Evolutionary conservation across 2,888 invertebrate species (phyloP).

Genomic region (Drosophila kambysellisi): DNA sequence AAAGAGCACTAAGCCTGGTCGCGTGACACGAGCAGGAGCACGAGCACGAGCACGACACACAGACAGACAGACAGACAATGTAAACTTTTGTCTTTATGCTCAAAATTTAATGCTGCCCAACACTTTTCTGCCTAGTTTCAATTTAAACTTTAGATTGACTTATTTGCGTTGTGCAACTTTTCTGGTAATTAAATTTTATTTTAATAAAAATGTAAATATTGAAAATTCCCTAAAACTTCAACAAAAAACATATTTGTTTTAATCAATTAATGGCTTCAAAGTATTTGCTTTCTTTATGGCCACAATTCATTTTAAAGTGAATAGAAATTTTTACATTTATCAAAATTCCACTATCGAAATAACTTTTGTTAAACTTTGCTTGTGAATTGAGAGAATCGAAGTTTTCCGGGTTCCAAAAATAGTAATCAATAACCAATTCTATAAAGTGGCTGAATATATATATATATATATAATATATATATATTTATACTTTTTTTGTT

Average conservation of each 20-base stretch:
- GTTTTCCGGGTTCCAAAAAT: background rate
- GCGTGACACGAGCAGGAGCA: conserved; percentile 30
- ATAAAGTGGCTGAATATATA: background rate
- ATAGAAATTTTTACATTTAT: background rate
- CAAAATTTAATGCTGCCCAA: background rate
- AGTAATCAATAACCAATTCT: background rate
- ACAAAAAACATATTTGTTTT: background rate
- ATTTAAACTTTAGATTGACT: background rate
- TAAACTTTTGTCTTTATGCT: background rate
- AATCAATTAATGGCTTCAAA: background rate
- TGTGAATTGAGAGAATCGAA: background rate
- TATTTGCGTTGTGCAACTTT: background rate
- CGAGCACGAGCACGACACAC: background rate
- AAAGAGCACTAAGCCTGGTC: conserved; percentile 24
- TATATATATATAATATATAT: background rate
- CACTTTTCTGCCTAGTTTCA: background rate
- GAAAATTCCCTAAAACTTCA: background rate
- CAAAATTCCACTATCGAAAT: background rate
- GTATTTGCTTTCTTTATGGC: background rate
- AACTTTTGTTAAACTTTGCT: background rate
- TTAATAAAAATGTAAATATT: background rate
- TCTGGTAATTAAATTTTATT: background rate
- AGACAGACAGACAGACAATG: background rate
- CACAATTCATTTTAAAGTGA: background rate
- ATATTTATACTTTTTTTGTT: background rate